Evolutionary conservation across 2,888 invertebrate species (phyloP), one percentile per base, ranked within the genome.

Genomic region (Drosophila limbata): DNA sequence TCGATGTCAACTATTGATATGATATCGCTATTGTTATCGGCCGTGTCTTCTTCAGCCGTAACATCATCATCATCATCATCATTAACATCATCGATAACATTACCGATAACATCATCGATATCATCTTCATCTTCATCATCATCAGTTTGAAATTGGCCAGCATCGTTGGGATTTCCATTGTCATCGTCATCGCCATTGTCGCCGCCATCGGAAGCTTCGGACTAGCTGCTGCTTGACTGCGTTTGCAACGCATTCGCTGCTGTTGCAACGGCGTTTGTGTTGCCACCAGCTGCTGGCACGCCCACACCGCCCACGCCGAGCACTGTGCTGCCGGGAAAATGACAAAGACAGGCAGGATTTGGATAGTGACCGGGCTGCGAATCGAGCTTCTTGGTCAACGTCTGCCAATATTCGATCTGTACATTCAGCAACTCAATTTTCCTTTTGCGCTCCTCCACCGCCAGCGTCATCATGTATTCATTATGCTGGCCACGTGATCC

Each of bases 401-500:
- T 92, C 48, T 91, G 91, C 92, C 92, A 92, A 57, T 92, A 92
- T 21, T 92, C 91, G 35, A 92, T 92, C 83, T 92, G 92, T 60
- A 89, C 92, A 71, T 92, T 92, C 3, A 92, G 45, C 57, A 92
- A 76, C 47, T 92, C 92, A 31, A 92, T 92, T 71, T 92, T 92
- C 0, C 90, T 83, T 65, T 91, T 91, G 6, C 92, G 88, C 79
- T 92, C 92, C 80, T 92, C 92, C 60, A 92, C 82, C 9, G 91
- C 91, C 77, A 92, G 69, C 35, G 90, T 78, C 70, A 91, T 83
- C 56, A 92, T 87, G 35, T 90, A 90, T 59, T 92, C 92, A 45
- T 90, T 92, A 56, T 84, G 86, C 56, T 81, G 86, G 0, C 64
- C 75, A 0, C 80, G 79, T 31, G 74, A 31, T 0, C 64, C 21